Evolutionary conservation across 2,888 invertebrate genomes (phyloP), one percentile per base, ranked within the genome.

Genomic region (Caenorhabditis sulstoni): DNA sequence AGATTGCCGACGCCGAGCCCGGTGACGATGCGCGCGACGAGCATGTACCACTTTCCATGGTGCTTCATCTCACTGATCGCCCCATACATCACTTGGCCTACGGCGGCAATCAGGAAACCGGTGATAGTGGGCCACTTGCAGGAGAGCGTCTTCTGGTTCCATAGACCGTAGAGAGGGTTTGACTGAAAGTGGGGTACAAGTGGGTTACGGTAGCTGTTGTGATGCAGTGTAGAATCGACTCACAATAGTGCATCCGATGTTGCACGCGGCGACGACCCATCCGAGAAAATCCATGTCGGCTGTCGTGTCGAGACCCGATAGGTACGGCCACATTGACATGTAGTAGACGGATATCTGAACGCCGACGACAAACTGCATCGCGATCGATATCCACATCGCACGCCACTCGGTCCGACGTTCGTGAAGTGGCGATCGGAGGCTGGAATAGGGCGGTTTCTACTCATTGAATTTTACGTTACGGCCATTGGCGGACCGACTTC

Each of bases 251-350:
- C 77, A 79, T 11, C 81, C 81, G 20, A 83, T 65, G 29, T 73
- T 77, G 29, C 78, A 81, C 5, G 83, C 77, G 37, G 83, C 83
- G 18, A 83, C 77, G 4, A 83, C 79, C 83, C 83, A 83, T 37
- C 83, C 83, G 22, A 81, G 62, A 44, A 81, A 81, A 18, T 79
- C 64, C 65, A 75, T 66, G 49, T 75, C 70, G 16, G 76, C 76
- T 9, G 68, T 76, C 18, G 39, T 71, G 49, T 71, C 71, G 18
- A 64, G 41, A 12, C 80, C 81, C 4, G 68, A 70, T 1, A 84
- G 79, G 62, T 81, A 84, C 0, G 83, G 83, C 83, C 83, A 84
- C 81, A 84, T 81, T 5, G 79, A 79, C 79, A 81, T 84, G 71
- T 81, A 84, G 53, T 79, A 84, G 2, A 84, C 81, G 14, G 76